These are phyloP conservation scores for Drosophila melanosoma DNA, from an alignment of 2,888 invertebrate species.

Conservation along the genomic window DNA sequence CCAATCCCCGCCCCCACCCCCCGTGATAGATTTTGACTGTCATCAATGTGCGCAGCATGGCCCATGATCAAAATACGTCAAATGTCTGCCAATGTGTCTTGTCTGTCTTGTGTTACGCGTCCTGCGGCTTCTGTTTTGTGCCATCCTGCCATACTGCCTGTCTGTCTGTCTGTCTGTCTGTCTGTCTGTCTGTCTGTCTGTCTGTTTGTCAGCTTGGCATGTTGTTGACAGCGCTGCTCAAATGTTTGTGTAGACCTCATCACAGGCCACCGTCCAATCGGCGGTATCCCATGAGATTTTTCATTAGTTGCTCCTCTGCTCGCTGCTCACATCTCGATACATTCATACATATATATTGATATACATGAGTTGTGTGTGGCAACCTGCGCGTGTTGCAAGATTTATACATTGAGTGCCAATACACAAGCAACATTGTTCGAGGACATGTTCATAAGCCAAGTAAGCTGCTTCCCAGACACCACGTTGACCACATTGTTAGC, in stretches of 20 bases:
- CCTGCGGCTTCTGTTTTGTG: conserved; percentile 18
- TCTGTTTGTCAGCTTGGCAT: conserved; percentile 38
- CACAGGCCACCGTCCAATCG: conserved; percentile 34
- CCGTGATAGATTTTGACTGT: conserved; percentile 61
- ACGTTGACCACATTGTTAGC: conserved; percentile 36
- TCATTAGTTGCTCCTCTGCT: conserved; percentile 51
- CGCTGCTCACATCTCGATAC: conserved; percentile 4
- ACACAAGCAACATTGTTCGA: conserved; percentile 64
- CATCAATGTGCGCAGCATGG: conserved; percentile 69
- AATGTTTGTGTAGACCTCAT: conserved; percentile 67
- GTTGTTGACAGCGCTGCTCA: conserved; percentile 69
- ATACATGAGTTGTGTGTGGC: conserved; percentile 31
- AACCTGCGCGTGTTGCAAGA: conserved; percentile 24
- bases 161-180: not conserved
- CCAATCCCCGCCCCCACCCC: not conserved
- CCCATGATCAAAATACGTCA: conserved; percentile 76
- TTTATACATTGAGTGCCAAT: conserved; percentile 28
- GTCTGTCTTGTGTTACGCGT: conserved; percentile 34
- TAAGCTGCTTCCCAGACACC: conserved; percentile 41
- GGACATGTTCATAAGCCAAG: conserved; percentile 56
- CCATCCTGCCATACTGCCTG: not conserved
- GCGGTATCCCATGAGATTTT: conserved; percentile 57
- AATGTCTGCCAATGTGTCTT: conserved; percentile 32
- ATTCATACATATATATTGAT: not conserved
- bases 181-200: conserved; percentile 3